These are phyloP conservation scores for Branchinecta sandiegonensis DNA, from an alignment of 2,888 invertebrate genomes.

Conservation along the genomic window DNA sequence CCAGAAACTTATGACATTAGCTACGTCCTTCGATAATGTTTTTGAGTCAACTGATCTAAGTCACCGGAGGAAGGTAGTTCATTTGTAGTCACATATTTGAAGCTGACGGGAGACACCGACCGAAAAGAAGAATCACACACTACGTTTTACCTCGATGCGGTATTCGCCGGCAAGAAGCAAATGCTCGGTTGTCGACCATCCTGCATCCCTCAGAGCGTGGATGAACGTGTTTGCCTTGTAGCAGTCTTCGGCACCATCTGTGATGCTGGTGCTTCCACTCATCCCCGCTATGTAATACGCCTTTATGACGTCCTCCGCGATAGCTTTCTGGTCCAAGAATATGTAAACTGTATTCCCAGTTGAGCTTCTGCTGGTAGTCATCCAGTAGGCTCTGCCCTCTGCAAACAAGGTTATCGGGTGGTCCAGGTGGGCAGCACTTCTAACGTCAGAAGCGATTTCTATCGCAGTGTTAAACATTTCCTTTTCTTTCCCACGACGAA, in stretches of 20 bases:
- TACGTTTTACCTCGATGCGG: background rate
- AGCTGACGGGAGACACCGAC: background rate
- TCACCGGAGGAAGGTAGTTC: too few species aligned
- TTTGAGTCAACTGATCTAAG: too few species aligned
- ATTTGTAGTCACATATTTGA: too few species aligned
- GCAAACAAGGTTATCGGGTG: too few species aligned
- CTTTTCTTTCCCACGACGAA: conserved; percentile 38
- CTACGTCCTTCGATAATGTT: too few species aligned
- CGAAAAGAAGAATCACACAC: background rate
- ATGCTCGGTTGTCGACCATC: background rate
- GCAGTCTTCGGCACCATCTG: too few species aligned
- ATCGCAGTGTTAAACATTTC: conserved; percentile 20
- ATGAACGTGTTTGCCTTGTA: background rate
- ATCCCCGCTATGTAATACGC: background rate
- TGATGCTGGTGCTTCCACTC: too few species aligned
- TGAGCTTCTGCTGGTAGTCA: too few species aligned
- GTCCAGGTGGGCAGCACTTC: background rate
- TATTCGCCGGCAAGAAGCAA: background rate
- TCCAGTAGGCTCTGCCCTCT: too few species aligned
- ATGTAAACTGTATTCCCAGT: background rate
- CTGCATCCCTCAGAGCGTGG: background rate
- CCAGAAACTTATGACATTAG: too few species aligned
- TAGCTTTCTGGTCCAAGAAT: background rate
- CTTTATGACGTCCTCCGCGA: background rate
- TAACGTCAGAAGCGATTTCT: background rate